A percentile compares a stretch with the other conserved stretches of the same genome.
Conservation (phyloP, 2,888 invertebrate genomes). For the Calliphora vomitoria region DNA sequence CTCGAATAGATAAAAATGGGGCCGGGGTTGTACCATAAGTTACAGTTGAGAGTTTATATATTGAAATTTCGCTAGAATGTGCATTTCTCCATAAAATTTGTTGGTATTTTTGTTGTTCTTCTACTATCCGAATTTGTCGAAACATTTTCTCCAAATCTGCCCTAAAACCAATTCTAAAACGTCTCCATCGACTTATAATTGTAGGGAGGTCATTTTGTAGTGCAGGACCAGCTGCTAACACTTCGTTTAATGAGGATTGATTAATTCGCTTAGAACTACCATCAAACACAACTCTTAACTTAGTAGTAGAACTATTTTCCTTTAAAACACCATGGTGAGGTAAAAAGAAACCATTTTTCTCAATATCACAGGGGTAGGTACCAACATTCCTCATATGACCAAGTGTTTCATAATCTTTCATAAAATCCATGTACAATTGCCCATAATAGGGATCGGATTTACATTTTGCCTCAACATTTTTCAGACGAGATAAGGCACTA, state of each 20-base stretch:
- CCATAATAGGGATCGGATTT: neutral
- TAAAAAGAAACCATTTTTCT: neutral
- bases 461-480: neutral
- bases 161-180: conserved; percentile 13
- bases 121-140: conserved; percentile 53
- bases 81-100: conserved; percentile 56
- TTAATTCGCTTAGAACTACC: conserved; percentile 29
- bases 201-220: no score
- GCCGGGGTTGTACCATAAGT: conserved; percentile 26
- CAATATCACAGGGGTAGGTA: neutral
- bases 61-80: neutral
- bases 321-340: neutral
- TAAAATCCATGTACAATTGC: neutral
- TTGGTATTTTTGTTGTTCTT: conserved; percentile 53
- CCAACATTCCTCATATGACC: neutral
- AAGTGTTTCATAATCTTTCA: neutral
- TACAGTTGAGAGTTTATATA: no score
- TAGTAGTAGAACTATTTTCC: neutral
- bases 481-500: neutral
- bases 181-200: no score
- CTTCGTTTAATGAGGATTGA: no score
- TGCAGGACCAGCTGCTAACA: no score
- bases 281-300: neutral
- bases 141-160: conserved; percentile 68
- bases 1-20: conserved; percentile 62